Evolutionary conservation across 2,888 invertebrate genomes (phyloP).

Genomic region (Drosophila fulvimacula): DNA sequence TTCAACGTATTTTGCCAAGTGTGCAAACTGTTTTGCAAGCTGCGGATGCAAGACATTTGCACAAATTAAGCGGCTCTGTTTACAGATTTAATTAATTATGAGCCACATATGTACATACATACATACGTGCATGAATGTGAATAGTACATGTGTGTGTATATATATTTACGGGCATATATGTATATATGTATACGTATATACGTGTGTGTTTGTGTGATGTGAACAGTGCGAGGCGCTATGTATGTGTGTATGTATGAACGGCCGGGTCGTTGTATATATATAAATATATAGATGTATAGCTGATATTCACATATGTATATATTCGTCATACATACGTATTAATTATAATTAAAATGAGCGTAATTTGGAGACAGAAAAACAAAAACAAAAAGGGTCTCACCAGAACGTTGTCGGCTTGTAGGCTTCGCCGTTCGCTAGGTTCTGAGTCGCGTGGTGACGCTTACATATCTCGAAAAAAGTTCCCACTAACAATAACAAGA

Average conservation of each 20-base stretch:
- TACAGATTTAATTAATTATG: constrained; percentile 51
- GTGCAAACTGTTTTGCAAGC: constrained; percentile 21
- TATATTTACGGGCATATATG: constrained; percentile 19
- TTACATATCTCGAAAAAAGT: constrained; percentile 40
- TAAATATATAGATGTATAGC: constrained; percentile 1
- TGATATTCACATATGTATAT: constrained; percentile 7
- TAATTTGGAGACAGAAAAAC: constrained; percentile 41
- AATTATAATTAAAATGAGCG: constrained; percentile 65
- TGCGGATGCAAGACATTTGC: constrained; percentile 17
- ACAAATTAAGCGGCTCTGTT: constrained; percentile 22
- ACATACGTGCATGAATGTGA: constrained; percentile 14
- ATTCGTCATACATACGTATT: constrained; percentile 47
- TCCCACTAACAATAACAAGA: constrained; percentile 34
- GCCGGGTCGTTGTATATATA: constrained; percentile 55
- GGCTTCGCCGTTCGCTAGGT: constrained; percentile 50
- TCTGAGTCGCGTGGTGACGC: constrained; percentile 59
- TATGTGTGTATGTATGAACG: constrained; percentile 26
- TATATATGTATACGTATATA: constrained; percentile 14
- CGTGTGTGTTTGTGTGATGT: constrained; percentile 17
- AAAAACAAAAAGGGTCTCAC: constrained; percentile 34
- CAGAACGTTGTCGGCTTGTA: constrained; percentile 56
- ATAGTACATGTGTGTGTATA: constrained; percentile 9
- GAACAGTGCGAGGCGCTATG: constrained; percentile 14
- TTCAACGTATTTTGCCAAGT: constrained; percentile 31
- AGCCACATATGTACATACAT: constrained; percentile 45